phyloP scores from a whole-genome alignment of 2,113 vertebrate species.

The Anoura caudifer region DNA sequence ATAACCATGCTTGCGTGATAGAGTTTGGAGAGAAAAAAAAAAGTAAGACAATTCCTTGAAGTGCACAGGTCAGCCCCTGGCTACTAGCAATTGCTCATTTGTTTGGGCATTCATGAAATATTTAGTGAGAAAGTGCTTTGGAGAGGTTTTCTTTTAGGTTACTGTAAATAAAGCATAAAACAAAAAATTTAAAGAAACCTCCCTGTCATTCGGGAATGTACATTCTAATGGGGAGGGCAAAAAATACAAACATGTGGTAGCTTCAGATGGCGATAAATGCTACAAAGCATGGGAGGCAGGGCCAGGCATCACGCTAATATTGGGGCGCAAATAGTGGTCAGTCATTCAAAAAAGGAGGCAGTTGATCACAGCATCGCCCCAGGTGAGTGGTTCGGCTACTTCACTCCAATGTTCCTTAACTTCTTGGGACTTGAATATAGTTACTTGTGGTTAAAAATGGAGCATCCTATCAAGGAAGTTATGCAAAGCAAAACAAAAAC shows the following conservation, averaged over 20 bases:
- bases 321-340: accelerated
- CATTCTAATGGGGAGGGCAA: background rate
- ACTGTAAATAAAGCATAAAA: background rate
- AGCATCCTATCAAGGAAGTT: background rate
- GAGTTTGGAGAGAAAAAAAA: background rate
- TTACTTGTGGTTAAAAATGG: background rate
- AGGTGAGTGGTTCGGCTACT: accelerated
- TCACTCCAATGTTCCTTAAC: background rate
- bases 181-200: background rate
- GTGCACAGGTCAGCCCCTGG: accelerated
- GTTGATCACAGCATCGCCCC: background rate
- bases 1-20: accelerated
- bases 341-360: too few relatives aligned
- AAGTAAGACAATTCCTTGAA: accelerated
- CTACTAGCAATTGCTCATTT: background rate
- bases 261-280: background rate
- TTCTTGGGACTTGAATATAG: background rate
- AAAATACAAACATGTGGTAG: accelerated
- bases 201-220: background rate
- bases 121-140: background rate
- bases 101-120: background rate
- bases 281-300: accelerated
- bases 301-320: accelerated
- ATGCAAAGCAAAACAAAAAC: background rate
- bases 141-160: background rate